phyloP scores from a whole-genome alignment of 2,888 invertebrate genomes.

The Diaperis boleti region DNA sequence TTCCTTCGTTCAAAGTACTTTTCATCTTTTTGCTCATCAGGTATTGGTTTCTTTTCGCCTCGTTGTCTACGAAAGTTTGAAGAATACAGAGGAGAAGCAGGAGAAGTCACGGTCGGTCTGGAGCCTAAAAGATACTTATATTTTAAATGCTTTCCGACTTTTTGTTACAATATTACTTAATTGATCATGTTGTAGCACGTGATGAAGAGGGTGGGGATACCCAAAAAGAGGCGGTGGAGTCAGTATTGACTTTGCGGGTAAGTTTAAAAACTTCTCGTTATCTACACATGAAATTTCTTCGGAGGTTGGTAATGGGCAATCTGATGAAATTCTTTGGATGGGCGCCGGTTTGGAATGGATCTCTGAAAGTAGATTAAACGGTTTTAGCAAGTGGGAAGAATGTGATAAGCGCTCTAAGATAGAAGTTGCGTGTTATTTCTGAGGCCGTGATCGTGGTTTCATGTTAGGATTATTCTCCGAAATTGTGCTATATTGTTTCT shows the following conservation, averaged over 20 bases:
- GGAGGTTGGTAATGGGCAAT: constrained; percentile 21
- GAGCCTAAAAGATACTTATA: background rate
- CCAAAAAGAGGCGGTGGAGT: constrained; percentile 39
- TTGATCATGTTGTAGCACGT: constrained; percentile 40
- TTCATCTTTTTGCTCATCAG: constrained; percentile 87
- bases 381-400: constrained; percentile 18
- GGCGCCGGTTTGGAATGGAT: constrained; percentile 26
- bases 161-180: constrained; percentile 43
- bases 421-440: constrained; percentile 42
- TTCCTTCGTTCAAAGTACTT: constrained; percentile 90
- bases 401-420: constrained; percentile 13
- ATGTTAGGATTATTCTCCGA: constrained; percentile 44
- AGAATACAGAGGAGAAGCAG: constrained; percentile 45
- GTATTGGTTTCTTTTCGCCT: constrained; percentile 89
- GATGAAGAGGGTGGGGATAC: constrained; percentile 40
- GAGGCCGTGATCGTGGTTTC: constrained; percentile 48
- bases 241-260: constrained; percentile 42
- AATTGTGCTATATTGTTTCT: constrained; percentile 43
- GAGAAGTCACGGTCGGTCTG: constrained; percentile 34
- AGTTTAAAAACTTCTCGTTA: constrained; percentile 33
- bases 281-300: constrained; percentile 32
- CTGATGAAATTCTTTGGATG: constrained; percentile 24
- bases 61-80: constrained; percentile 70
- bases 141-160: too few species aligned
- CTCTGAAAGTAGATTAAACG: constrained; percentile 26